Conservation (phyloP, 2,113 vertebrate species). For the Fregata magnificens region DNA sequence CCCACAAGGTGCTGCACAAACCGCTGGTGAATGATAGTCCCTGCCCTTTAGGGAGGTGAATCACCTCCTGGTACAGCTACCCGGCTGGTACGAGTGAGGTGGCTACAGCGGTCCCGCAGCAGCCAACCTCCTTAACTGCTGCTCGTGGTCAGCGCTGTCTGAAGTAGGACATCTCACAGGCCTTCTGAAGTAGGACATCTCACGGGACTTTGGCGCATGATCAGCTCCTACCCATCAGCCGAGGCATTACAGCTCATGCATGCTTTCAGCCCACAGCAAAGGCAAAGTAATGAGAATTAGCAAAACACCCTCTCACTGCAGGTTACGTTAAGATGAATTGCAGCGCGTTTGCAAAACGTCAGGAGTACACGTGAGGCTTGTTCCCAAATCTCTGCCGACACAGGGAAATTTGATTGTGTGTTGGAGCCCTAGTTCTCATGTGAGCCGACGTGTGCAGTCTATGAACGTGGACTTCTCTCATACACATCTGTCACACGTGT, state of each 20-base stretch:
- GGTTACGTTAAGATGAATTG: rapidly evolving
- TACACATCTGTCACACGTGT: neutral
- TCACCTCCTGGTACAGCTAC: neutral
- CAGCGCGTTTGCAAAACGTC: neutral
- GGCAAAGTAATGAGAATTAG: neutral
- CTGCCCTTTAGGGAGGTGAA: neutral
- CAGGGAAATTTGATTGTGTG: neutral
- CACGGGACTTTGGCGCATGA: rapidly evolving
- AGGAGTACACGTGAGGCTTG: neutral
- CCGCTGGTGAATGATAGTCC: neutral
- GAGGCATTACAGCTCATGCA: neutral
- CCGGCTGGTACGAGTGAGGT: rapidly evolving
- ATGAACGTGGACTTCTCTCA: neutral
- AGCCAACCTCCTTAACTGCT: neutral
- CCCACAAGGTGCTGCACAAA: neutral
- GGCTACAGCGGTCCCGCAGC: rapidly evolving
- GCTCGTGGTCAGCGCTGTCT: rapidly evolving
- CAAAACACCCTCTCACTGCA: neutral
- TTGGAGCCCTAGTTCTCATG: neutral
- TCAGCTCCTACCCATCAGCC: neutral
- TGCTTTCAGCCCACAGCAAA: neutral
- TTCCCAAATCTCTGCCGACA: neutral
- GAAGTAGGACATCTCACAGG: neutral
- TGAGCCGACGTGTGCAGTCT: rapidly evolving
- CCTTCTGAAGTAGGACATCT: neutral